These are phyloP conservation scores for Rapana venosa DNA, from an alignment of 2,888 invertebrate species.

Conservation along the genomic window DNA sequence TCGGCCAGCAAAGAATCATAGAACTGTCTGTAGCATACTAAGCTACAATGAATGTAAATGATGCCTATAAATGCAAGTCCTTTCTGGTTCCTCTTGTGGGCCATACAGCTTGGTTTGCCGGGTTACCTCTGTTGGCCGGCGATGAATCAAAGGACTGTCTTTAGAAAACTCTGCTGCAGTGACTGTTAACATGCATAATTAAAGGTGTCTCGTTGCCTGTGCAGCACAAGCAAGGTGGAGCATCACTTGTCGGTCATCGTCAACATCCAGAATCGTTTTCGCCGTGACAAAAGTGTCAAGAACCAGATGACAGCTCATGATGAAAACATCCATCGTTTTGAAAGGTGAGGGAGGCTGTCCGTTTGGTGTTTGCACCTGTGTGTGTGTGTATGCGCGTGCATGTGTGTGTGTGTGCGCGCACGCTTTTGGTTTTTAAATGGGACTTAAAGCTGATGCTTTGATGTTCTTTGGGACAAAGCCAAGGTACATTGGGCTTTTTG, in stretches of 20 bases:
- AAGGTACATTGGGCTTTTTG: too few relatives aligned
- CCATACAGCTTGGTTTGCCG: too few relatives aligned
- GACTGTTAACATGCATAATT: not conserved
- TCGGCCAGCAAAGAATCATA: not conserved
- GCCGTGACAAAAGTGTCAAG: slow-evolving; percentile 54
- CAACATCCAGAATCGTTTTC: slow-evolving; percentile 52
- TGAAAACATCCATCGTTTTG: slow-evolving; percentile 53
- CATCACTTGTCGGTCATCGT: slow-evolving; percentile 50
- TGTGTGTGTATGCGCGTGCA: not conserved
- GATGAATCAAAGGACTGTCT: not conserved
- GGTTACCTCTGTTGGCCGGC: not conserved
- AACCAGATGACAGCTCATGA: slow-evolving; percentile 55
- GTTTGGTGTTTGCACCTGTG: not conserved
- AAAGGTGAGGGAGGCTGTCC: slow-evolving; percentile 45
- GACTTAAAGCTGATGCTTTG: too few relatives aligned
- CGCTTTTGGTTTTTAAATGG: too few relatives aligned
- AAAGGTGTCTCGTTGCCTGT: not conserved
- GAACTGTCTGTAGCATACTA: not conserved
- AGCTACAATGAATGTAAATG: not conserved
- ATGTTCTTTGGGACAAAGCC: too few relatives aligned
- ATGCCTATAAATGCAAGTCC: not conserved
- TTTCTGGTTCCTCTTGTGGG: too few relatives aligned
- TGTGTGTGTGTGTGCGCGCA: not conserved
- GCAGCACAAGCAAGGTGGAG: slow-evolving; percentile 46
- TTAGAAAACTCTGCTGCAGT: not conserved